A percentile compares a stretch with the other conserved stretches of the same genome.
Conservation (phyloP, 1,140 invertebrate genomes). For the Samia ricini region DNA sequence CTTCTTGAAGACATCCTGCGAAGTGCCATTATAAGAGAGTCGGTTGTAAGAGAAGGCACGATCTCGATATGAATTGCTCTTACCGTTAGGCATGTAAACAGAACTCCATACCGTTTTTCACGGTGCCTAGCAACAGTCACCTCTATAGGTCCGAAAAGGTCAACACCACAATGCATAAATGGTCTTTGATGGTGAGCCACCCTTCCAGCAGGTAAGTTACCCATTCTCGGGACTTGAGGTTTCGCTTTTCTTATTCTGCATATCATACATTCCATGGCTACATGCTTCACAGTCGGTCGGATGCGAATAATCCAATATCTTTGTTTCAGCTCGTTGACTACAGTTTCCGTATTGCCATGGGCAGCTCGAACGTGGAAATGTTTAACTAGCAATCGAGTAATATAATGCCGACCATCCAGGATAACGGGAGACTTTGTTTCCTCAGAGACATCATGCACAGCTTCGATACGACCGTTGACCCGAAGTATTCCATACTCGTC, state of each 20-base stretch:
- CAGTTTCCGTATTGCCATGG: conserved; percentile 24
- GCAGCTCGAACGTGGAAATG: conserved; percentile 19
- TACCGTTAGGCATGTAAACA: conserved; percentile 55
- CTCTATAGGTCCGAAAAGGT: conserved; percentile 35
- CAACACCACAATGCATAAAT: conserved; percentile 27
- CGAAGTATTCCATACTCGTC: conserved; percentile 16
- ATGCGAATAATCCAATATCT: conserved; percentile 21
- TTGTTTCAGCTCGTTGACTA: conserved; percentile 27
- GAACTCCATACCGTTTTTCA: conserved; percentile 48
- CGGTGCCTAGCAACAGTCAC: conserved; percentile 32
- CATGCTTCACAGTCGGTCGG: conserved; percentile 16
- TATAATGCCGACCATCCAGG: conserved; percentile 18
- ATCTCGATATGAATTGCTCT: conserved; percentile 37
- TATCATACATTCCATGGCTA: conserved; percentile 13
- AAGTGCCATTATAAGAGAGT: conserved; percentile 23
- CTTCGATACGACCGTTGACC: conserved; percentile 24
- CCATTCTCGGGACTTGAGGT: conserved; percentile 21
- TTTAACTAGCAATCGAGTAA: conserved; percentile 17
- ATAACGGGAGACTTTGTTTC: conserved; percentile 14
- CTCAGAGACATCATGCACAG: conserved; percentile 11
- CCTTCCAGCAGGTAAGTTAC: conserved; percentile 23
- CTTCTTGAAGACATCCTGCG: conserved; percentile 17
- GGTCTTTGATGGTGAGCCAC: conserved; percentile 29
- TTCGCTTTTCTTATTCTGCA: conserved; percentile 14
- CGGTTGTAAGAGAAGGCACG: conserved; percentile 7